Evolutionary conservation across 2,113 vertebrate genomes (phyloP), one percentile per base, ranked within the genome.

Genomic region (Ceratotherium simum): DNA sequence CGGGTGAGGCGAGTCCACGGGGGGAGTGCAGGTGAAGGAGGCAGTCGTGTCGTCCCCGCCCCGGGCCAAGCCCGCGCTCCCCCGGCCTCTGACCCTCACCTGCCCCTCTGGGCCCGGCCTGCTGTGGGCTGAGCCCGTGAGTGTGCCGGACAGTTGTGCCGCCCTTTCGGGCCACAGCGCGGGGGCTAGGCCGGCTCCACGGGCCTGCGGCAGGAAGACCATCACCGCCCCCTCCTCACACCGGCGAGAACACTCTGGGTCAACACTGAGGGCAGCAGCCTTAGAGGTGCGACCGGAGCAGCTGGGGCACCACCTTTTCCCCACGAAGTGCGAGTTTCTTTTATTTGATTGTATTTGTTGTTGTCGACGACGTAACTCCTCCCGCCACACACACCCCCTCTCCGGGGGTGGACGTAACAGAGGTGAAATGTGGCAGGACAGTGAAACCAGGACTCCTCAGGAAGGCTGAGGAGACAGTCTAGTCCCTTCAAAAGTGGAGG

Each of bases 191-290:
- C 60, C 5, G 14, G 82, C 62, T 8, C 79, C 14, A 3, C 39
- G 1, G 0, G n/a, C 10, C 8, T 16, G 46, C 18, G 65, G 73
- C 0, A 64, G 51, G 46, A 39, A 39, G 51, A 14, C 48, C 29
- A 17, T 14, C 20, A 6, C 0, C 10, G 60, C 27, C 39, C 25
- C 51, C 16, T 31, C 14, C 42, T 13, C 11, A 8, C 20, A 51
- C n/a, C 2, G 18, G 58, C 9, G 10, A 76, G 39, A 67, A n/a
- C 4, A 60, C 39, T 21, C 0, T 0, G 8, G 17, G 33, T 20
- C 65, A 2, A 46, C 42, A 29, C 6, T 33, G 27, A 12, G 25
- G n/a, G n/a, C 54, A 70, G 36, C 36, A 46, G 10, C 56, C 33
- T 42, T 51, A 25, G 36, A 67, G 20, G 5, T 14, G 17, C 23